Evolutionary conservation across 2,797 vertebrate genomes (phyloP), one percentile per base, ranked within the genome.

Genomic region (Esox masquinongy): DNA sequence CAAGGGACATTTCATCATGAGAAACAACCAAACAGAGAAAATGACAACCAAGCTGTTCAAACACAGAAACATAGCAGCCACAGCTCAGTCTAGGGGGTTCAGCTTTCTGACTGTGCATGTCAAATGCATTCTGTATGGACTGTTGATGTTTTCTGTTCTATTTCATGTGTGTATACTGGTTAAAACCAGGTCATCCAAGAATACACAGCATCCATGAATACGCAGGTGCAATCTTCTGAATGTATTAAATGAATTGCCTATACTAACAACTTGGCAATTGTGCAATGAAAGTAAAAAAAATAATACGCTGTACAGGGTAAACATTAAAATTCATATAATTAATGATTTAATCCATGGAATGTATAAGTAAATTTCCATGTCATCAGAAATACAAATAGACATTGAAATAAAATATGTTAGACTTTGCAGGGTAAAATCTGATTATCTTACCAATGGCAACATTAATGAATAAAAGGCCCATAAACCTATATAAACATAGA

Each of bases 1-100:
- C 63, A 59, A 22, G 12, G 56, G 56, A 61, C 8, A 61, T 61
- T 61, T 61, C 56, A 24, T 24, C 56, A 61, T 24, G 11, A 61
- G 56, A 61, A 61, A 61, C 56, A 61, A 24, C 56, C 9, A 14
- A 61, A 26, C 56, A 61, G 56, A 61, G 56, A 61, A 11, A 61
- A 67, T 67, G 29, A 34, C 64, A 17, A 67, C 64, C 31, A 67
- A 67, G 64, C 64, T 67, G 26, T 67, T 67, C 12, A 67, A 67
- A 67, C 64, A 67, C 29, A 16, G 24, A 67, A 34, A 67, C 64
- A 67, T 67, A 16, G 64, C 64, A 67, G 64, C 56, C 22, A 67
- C 31, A 19, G 29, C 14, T 15, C 64, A 17, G 31, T 66, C 29
- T 14, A 34, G 64, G 11, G 64, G 17, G 63, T 66, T 66, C 63